Evolutionary conservation across 2,797 vertebrate genomes (phyloP), one percentile per base, ranked within the genome.

Genomic region (Tragelaphus oryx): DNA sequence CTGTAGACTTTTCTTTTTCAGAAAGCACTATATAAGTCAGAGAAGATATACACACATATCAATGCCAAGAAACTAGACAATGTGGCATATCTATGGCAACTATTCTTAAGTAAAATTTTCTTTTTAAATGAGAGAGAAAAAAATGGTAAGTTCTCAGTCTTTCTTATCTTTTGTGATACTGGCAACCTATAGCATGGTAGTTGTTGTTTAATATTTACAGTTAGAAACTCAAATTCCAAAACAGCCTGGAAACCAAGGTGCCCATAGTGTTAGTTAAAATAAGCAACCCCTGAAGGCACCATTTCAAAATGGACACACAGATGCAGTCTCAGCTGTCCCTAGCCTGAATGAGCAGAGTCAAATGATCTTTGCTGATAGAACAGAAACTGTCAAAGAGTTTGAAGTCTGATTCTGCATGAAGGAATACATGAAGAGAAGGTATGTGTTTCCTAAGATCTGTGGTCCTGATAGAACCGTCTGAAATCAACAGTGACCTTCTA

Each of bases 71-170:
- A 88, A 48, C 87, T 85, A 96, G 87, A 96, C 79, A 86, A 78
- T 87, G 80, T 90, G 88, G 54, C 88, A 92, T 96, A 97, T 87
- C 88, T 95, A 94, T 94, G 80, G 81, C 76, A 97, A 96, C 86
- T n/a, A 93, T 95, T 91, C 76, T 94, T 95, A 78, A 96, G 62
- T 65, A 96, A 94, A 96, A 94, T 84, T 59, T 89, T 81, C 62
- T 92, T 87, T 90, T 95, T 74, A 87, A 97, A 91, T 48, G 50
- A 89, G 68, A 83, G 50, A 93, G 76, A 48, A 89, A 95, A 93
- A 87, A 81, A 89, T 50, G 91, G 33, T 85, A 87, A 83, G 37
- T 84, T 87, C 57, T 86, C 79, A 50, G 26, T 55, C 54, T 91
- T 95, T 95, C 65, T 91, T 17, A 14, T 74, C 68, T 59, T 93